Evolutionary conservation across 2,113 vertebrate species (phyloP).

Genomic region (Pitta sordida): DNA sequence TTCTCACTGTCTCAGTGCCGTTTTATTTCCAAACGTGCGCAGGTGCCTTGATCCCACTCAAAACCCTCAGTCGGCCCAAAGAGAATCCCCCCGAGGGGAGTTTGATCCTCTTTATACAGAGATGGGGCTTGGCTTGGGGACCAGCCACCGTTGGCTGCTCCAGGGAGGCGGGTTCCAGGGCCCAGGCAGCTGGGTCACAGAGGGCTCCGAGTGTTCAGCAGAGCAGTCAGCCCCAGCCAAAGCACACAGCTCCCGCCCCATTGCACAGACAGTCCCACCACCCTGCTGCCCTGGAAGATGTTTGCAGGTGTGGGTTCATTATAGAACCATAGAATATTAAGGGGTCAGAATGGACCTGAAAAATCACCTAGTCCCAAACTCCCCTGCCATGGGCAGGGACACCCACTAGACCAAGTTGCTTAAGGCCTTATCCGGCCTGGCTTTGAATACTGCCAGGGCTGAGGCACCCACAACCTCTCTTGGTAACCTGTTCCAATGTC

Average conservation of each 20-base stretch:
- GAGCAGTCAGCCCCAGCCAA: neutral
- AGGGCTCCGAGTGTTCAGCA: neutral
- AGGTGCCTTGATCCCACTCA: rapidly evolving
- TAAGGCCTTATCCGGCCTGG: neutral
- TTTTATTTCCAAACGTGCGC: rapidly evolving
- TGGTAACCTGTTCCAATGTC: neutral
- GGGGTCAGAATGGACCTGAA: neutral
- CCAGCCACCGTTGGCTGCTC: rapidly evolving
- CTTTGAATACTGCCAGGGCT: neutral
- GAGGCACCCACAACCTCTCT: neutral
- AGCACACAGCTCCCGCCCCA: too few species aligned
- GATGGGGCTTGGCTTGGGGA: neutral
- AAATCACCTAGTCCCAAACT: neutral
- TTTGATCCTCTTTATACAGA: neutral
- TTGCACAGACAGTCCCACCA: neutral
- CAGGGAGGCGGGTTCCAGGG: neutral
- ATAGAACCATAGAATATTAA: neutral
- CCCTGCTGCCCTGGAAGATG: rapidly evolving
- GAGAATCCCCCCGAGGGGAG: neutral
- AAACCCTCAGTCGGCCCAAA: neutral
- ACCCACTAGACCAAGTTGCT: too few species aligned
- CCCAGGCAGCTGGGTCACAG: neutral
- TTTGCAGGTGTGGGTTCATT: rapidly evolving
- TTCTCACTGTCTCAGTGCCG: rapidly evolving
- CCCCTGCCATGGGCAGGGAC: neutral